Conservation (phyloP, 2,888 invertebrate genomes). For the Lasioglossum leucozonium region DNA sequence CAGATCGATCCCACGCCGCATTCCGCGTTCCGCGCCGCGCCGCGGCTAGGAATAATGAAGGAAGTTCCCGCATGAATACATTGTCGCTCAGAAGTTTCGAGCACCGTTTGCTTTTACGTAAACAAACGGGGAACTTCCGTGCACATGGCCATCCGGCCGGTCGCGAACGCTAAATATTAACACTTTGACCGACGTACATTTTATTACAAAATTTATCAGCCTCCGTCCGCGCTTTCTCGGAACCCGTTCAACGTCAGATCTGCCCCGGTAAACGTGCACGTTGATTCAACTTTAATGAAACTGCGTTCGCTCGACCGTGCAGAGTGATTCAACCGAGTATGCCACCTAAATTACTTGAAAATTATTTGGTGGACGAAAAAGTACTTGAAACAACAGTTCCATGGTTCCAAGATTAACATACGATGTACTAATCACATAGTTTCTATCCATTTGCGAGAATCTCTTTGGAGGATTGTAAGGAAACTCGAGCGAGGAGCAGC, state of each 20-base stretch:
- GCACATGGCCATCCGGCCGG: neutral
- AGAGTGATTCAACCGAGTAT: no score
- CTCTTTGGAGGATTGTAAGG: no score
- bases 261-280: neutral
- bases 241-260: neutral
- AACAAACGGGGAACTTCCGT: neutral
- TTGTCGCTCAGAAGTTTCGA: neutral
- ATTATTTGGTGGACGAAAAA: no score
- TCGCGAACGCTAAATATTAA: neutral
- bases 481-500: no score
- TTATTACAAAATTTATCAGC: neutral
- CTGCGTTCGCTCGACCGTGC: no score
- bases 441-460: no score
- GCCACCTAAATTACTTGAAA: no score
- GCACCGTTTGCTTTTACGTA: neutral
- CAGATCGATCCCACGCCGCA: neutral
- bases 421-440: no score
- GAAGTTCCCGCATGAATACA: conserved; percentile 2
- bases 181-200: neutral
- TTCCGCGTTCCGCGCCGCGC: no score
- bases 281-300: neutral
- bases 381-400: no score
- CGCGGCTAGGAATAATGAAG: neutral
- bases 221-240: neutral
- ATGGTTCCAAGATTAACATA: no score